These are phyloP conservation scores for Gymnosoma rotundatum DNA, from an alignment of 2,888 invertebrate genomes.

Conservation along the genomic window DNA sequence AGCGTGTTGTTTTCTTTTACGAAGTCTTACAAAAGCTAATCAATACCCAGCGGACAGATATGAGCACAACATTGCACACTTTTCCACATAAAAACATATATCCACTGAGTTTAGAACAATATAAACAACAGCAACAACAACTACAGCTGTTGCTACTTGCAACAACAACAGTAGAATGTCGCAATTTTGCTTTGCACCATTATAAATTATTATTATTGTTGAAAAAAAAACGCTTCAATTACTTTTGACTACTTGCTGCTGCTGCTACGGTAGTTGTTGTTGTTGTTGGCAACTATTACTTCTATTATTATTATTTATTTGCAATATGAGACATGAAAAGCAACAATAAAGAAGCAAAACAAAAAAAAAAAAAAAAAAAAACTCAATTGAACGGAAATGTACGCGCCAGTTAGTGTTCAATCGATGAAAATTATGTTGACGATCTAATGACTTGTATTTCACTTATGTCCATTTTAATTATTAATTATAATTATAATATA, in stretches of 20 bases:
- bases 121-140: slow-evolving; percentile 30
- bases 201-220: slow-evolving; percentile 55
- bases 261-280: slow-evolving; percentile 5
- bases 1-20: slow-evolving; percentile 51
- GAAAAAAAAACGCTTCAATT: slow-evolving; percentile 61
- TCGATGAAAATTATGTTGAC: slow-evolving; percentile 71
- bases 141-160: slow-evolving; percentile 10
- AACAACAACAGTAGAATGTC: slow-evolving; percentile 47
- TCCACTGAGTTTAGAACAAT: slow-evolving; percentile 26
- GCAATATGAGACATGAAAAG: slow-evolving; percentile 67
- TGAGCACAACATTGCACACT: slow-evolving; percentile 5
- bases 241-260: slow-evolving; percentile 32
- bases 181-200: too few relatives aligned
- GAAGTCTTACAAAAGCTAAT: slow-evolving; percentile 67
- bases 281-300: slow-evolving; percentile 39
- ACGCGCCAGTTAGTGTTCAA: slow-evolving; percentile 72
- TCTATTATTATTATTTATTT: slow-evolving; percentile 66
- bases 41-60: slow-evolving; percentile 39
- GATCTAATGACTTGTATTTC: slow-evolving; percentile 40
- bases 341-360: slow-evolving; percentile 41
- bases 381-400: slow-evolving; percentile 71
- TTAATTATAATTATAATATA: too few relatives aligned
- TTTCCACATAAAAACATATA: slow-evolving; percentile 37
- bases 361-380: slow-evolving; percentile 28
- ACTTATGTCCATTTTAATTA: not conserved